A percentile compares a stretch with the other conserved stretches of the same genome.
Evolutionary conservation across 2,888 invertebrate genomes (phyloP).

Genomic region (Adelphocoris suturalis): DNA sequence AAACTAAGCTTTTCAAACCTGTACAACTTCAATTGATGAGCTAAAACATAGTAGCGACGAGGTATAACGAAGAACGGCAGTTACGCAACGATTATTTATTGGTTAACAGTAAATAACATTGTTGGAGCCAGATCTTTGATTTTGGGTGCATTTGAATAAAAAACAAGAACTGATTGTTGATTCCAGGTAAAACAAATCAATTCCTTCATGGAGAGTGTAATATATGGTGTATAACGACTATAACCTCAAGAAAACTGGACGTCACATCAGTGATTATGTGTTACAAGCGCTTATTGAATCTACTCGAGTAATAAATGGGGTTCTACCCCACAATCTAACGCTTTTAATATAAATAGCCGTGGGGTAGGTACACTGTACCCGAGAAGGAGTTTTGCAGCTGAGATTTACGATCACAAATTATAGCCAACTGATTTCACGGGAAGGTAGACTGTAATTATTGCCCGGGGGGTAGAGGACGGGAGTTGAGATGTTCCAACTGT

Average conservation of each 20-base stretch:
- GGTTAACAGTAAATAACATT: too few species aligned
- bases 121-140: too few species aligned
- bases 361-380: not conserved
- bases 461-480: slow-evolving; percentile 21
- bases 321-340: slow-evolving; percentile 24
- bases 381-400: not conserved
- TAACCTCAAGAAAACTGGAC: not conserved
- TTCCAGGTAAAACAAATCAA: too few species aligned
- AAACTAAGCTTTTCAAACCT: too few species aligned
- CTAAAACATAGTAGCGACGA: too few species aligned
- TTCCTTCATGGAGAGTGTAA: too few species aligned
- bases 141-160: too few species aligned
- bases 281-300: slow-evolving; percentile 17
- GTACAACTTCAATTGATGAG: too few species aligned
- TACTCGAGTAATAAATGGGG: not conserved
- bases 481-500: slow-evolving; percentile 42
- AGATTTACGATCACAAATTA: slow-evolving; percentile 42
- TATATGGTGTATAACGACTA: not conserved
- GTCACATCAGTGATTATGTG: not conserved
- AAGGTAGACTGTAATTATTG: slow-evolving; percentile 42
- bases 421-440: slow-evolving; percentile 39
- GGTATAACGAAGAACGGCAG: too few species aligned
- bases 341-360: slow-evolving; percentile 32
- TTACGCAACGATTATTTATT: too few species aligned
- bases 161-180: too few species aligned